A percentile compares a stretch with the other conserved stretches of the same genome.
Evolutionary conservation across 2,888 invertebrate species (phyloP).

Genomic region (Nephrotoma flavescens): DNA sequence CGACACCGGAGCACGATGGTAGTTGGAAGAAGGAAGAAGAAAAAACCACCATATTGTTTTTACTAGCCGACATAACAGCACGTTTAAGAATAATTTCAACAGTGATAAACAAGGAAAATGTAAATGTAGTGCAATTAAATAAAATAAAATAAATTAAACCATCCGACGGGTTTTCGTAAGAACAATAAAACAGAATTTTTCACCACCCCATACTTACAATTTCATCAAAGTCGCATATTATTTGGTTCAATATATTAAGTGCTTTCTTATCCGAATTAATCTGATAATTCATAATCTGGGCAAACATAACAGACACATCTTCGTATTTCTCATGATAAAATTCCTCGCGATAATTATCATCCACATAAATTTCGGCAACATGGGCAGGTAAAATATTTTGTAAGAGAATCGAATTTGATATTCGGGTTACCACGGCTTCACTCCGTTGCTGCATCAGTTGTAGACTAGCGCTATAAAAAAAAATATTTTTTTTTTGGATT

Average conservation of each 20-base stretch:
- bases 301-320: slow-evolving; percentile 91
- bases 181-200: too few relatives aligned
- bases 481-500: not conserved
- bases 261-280: slow-evolving; percentile 47
- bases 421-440: slow-evolving; percentile 71
- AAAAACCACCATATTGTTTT: too few relatives aligned
- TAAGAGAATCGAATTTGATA: slow-evolving; percentile 75
- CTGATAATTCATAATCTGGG: slow-evolving; percentile 74
- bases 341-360: slow-evolving; percentile 51
- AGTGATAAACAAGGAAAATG: too few relatives aligned
- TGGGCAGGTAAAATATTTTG: slow-evolving; percentile 87
- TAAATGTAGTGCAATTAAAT: too few relatives aligned
- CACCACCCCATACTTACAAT: too few relatives aligned
- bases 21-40: too few relatives aligned
- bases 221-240: slow-evolving; percentile 86
- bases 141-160: too few relatives aligned
- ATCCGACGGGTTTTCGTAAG: too few relatives aligned
- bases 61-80: too few relatives aligned
- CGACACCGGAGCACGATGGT: too few relatives aligned
- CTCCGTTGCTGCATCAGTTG: slow-evolving; percentile 68
- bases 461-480: slow-evolving; percentile 42
- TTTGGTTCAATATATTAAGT: slow-evolving; percentile 67
- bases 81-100: too few relatives aligned
- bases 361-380: slow-evolving; percentile 71
- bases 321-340: slow-evolving; percentile 80